A percentile compares a stretch with the other conserved stretches of the same genome.
Conservation (phyloP, 2,797 vertebrate species). For the Sylvia borin region DNA sequence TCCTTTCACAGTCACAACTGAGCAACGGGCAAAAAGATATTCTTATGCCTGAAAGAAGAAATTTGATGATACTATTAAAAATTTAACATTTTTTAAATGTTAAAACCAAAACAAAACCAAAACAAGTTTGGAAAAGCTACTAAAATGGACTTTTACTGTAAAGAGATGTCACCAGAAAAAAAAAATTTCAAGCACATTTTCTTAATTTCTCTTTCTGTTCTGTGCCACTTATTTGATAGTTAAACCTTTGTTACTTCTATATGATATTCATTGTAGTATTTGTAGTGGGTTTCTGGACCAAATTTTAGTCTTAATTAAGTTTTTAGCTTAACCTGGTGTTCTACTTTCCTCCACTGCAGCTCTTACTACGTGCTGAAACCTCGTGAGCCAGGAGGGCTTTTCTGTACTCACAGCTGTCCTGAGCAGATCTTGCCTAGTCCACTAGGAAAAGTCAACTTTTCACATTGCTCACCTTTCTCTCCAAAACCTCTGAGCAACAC, state of each 20-base stretch:
- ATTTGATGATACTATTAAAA: neutral
- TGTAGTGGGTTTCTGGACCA: neutral
- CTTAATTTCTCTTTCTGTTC: neutral
- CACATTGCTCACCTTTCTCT: neutral
- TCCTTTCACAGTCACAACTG: neutral
- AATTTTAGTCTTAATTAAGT: neutral
- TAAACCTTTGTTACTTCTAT: neutral
- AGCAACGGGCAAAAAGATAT: neutral
- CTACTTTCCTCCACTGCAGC: neutral
- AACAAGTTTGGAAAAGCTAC: neutral
- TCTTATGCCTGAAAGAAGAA: neutral
- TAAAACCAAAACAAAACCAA: neutral
- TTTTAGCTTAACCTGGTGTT: neutral
- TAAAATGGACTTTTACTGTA: neutral
- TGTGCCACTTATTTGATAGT: neutral
- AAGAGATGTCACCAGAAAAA: neutral
- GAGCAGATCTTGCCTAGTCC: neutral
- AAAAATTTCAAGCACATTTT: neutral
- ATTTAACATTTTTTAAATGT: too few species aligned
- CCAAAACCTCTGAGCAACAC: neutral
- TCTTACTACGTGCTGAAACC: neutral
- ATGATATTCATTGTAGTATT: neutral
- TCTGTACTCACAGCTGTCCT: neutral
- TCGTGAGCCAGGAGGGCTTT: accelerated
- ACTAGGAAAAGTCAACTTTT: neutral